These are phyloP conservation scores for Dasysyrphus albostriatus DNA, from an alignment of 2,888 invertebrate genomes.

Conservation along the genomic window DNA sequence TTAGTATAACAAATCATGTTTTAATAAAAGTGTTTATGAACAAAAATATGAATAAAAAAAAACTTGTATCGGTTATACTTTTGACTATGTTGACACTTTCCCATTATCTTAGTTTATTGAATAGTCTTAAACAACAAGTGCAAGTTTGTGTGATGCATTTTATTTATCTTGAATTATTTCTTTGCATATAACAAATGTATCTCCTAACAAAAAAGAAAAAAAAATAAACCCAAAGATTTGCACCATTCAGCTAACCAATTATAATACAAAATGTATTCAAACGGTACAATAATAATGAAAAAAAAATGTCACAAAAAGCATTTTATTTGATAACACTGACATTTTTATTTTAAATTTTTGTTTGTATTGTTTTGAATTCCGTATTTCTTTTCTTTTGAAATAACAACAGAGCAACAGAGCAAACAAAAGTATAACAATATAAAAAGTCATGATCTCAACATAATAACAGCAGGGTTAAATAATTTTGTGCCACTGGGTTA, in stretches of 20 bases:
- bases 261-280: slow-evolving; percentile 32
- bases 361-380: slow-evolving; percentile 17
- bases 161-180: too few relatives aligned
- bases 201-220: too few relatives aligned
- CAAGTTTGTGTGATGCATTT: not conserved
- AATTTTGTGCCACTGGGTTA: not conserved
- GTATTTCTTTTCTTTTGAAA: slow-evolving; percentile 27
- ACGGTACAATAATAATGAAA: slow-evolving; percentile 40
- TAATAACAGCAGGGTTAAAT: slow-evolving; percentile 19
- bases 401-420: not conserved
- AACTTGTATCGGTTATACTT: too few relatives aligned
- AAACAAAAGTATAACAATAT: slow-evolving; percentile 28
- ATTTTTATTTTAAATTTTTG: slow-evolving; percentile 22
- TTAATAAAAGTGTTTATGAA: too few relatives aligned
- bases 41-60: too few relatives aligned
- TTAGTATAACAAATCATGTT: too few relatives aligned
- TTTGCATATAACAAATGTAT: too few relatives aligned
- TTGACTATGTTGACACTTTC: too few relatives aligned
- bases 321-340: slow-evolving; percentile 41
- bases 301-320: slow-evolving; percentile 28
- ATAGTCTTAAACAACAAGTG: not conserved
- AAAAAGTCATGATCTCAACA: slow-evolving; percentile 30
- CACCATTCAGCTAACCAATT: not conserved
- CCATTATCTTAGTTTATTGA: too few relatives aligned
- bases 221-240: too few relatives aligned